phyloP scores from a whole-genome alignment of 2,113 vertebrate genomes.

The Bothrops jararaca region DNA sequence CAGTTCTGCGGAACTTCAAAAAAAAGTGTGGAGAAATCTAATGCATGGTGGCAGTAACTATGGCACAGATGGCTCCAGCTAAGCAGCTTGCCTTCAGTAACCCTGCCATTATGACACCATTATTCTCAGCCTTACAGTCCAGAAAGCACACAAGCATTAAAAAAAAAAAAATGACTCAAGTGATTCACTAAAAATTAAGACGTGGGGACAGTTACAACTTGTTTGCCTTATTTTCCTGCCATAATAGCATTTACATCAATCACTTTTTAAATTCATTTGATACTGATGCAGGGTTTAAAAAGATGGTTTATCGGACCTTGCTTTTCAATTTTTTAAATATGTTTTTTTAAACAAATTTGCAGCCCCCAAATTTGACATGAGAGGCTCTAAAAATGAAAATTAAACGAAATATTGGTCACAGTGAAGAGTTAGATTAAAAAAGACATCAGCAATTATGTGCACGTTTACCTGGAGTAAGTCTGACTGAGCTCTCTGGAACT shows the following conservation, averaged over 20 bases:
- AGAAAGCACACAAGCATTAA: background rate
- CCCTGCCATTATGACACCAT: background rate
- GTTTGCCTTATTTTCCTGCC: background rate
- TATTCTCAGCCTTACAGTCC: background rate
- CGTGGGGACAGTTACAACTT: background rate
- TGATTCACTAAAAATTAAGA: background rate
- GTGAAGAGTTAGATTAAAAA: background rate
- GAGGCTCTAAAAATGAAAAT: background rate
- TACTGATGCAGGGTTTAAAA: background rate
- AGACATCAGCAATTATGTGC: background rate
- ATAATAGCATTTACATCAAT: background rate
- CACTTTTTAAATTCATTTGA: background rate
- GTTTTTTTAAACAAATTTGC: background rate
- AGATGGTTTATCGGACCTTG: background rate
- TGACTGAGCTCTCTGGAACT: background rate
- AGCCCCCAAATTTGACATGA: too few relatives aligned
- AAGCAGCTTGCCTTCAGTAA: background rate
- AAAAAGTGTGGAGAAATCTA: background rate
- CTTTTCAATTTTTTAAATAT: background rate
- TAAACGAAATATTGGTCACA: background rate
- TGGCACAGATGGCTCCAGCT: too few relatives aligned
- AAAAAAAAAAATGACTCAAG: background rate
- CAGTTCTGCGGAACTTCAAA: background rate
- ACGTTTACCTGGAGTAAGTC: background rate
- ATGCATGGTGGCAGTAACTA: background rate